These are phyloP conservation scores for Ptychodera flava DNA, from an alignment of 35 echinoderm and acorn worm genomes.

Conservation along the genomic window DNA sequence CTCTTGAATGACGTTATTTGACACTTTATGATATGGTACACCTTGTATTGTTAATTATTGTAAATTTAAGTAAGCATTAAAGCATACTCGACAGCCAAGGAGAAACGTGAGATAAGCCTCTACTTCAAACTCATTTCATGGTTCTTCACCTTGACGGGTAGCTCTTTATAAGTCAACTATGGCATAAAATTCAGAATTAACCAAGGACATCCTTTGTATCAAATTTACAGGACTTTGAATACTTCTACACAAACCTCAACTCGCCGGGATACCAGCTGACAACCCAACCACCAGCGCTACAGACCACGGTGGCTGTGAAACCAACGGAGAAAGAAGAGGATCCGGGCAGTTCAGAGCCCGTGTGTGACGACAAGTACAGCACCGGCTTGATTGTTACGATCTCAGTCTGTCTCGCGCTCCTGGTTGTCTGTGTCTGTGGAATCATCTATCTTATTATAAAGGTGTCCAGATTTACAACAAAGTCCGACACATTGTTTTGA, in stretches of 20 bases:
- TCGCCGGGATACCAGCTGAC: not conserved
- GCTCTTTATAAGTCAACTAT: no score
- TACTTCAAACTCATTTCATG: no score
- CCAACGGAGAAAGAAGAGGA: not conserved
- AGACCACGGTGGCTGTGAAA: not conserved
- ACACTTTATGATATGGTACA: no score
- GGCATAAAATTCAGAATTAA: no score
- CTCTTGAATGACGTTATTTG: no score
- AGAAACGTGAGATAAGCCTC: no score
- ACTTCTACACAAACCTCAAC: not conserved
- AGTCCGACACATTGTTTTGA: not conserved
- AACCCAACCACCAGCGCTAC: not conserved
- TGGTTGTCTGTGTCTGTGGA: not conserved
- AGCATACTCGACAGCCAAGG: no score
- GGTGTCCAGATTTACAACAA: not conserved
- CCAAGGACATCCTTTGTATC: no score
- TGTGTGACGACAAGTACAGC: not conserved
- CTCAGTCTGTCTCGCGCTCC: not conserved
- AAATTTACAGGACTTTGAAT: not conserved
- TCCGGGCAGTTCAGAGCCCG: not conserved
- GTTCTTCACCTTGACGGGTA: no score
- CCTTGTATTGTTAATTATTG: no score
- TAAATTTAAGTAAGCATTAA: no score
- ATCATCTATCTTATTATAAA: not conserved
- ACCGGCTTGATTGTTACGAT: not conserved